phyloP scores from a whole-genome alignment of 2,113 vertebrate genomes.

The Ageneiosus marmoratus region DNA sequence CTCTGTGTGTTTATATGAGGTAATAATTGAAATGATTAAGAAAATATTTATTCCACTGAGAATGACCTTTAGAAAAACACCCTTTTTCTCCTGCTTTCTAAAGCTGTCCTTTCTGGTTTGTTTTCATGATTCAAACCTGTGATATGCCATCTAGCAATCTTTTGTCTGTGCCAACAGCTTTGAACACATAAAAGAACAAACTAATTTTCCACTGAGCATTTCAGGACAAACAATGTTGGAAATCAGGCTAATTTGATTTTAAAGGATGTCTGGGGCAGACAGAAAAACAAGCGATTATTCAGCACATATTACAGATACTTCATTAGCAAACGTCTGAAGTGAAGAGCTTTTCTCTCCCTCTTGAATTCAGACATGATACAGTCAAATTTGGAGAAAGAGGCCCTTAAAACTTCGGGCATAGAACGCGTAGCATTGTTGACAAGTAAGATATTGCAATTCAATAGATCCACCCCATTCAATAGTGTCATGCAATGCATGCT shows the following conservation, averaged over 20 bases:
- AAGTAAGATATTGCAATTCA: constrained; percentile 41
- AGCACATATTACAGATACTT: constrained; percentile 13
- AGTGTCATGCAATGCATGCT: constrained; percentile 26
- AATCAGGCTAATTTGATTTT: constrained; percentile 25
- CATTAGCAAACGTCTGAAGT: not conserved
- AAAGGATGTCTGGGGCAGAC: not conserved
- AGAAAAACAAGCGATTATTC: constrained; percentile 15
- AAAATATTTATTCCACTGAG: not conserved
- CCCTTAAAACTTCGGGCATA: not conserved
- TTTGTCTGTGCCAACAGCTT: no score
- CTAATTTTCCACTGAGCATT: not conserved
- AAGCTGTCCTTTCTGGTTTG: not conserved
- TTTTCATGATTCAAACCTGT: not conserved
- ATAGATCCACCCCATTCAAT: constrained; percentile 28
- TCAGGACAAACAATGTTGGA: not conserved
- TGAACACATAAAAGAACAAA: constrained; percentile 29
- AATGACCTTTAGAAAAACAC: not conserved
- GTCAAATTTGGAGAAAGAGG: constrained; percentile 9
- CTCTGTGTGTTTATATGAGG: not conserved
- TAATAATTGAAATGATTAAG: not conserved
- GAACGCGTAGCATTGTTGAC: not conserved
- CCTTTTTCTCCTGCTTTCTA: constrained; percentile 1
- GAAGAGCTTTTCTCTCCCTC: constrained; percentile 7
- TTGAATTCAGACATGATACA: constrained; percentile 19
- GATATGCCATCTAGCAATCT: not conserved